phyloP scores from a whole-genome alignment of 2,797 vertebrate genomes.

The Vireo griseus region DNA sequence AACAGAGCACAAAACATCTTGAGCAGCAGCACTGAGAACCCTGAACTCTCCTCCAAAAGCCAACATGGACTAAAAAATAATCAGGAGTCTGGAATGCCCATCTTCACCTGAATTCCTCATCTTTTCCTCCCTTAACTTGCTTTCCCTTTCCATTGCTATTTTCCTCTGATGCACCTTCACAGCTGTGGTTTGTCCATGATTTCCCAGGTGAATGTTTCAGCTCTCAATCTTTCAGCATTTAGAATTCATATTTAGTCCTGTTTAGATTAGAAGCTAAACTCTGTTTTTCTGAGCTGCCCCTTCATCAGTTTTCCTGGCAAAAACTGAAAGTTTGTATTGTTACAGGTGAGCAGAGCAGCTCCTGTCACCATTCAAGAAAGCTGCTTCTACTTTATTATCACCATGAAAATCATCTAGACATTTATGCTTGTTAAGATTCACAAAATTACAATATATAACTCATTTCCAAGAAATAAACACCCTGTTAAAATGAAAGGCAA shows the following conservation, averaged over 20 bases:
- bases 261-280: neutral
- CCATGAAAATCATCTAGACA: neutral
- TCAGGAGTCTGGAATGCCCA: neutral
- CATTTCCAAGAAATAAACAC: conserved; percentile 5
- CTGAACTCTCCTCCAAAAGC: neutral
- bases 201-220: neutral
- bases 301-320: neutral
- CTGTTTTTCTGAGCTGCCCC: neutral
- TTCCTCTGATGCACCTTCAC: neutral
- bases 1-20: neutral
- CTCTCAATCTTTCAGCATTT: neutral
- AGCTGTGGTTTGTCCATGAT: neutral
- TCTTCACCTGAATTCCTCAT: neutral
- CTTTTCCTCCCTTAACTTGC: neutral
- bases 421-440: neutral
- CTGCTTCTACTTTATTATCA: neutral
- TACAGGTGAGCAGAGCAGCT: neutral
- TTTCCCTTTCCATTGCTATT: neutral
- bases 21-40: neutral
- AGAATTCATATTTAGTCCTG: neutral
- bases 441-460: neutral
- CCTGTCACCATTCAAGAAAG: neutral
- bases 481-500: neutral
- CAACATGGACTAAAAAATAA: rapidly evolving
- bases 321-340: neutral